phyloP scores from a whole-genome alignment of 2,113 vertebrate species.

The Caracal caracal region DNA sequence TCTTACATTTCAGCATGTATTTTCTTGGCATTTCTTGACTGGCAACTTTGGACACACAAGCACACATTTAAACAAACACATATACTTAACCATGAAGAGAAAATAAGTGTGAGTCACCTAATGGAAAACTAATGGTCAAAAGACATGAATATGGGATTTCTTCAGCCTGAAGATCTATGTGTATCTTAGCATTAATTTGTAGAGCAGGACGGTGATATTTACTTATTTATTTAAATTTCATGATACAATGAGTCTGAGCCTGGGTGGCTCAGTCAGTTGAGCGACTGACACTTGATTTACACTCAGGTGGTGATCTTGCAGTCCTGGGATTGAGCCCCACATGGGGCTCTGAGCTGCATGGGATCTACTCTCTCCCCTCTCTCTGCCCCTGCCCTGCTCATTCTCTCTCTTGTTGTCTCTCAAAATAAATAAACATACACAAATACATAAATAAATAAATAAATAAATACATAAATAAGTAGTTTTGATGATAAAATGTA shows the following conservation, averaged over 20 bases:
- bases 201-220: not conserved
- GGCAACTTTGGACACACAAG: not conserved
- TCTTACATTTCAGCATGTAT: not conserved
- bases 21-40: slow-evolving; percentile 24
- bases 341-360: no score
- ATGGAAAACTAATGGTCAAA: not conserved
- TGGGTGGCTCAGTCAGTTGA: no score
- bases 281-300: no score
- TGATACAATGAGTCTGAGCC: not conserved
- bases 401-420: no score
- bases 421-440: no score
- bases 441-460: no score
- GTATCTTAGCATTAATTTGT: not conserved
- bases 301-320: no score
- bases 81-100: not conserved
- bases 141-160: not conserved
- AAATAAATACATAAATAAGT: no score
- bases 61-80: not conserved
- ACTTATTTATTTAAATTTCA: slow-evolving; percentile 28
- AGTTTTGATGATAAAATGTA: not conserved
- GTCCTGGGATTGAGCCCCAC: no score
- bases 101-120: not conserved
- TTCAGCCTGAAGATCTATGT: not conserved
- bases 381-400: no score
- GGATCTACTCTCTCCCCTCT: no score